Evolutionary conservation across 1,140 invertebrate genomes (phyloP).

Genomic region (Magallana gigas): DNA sequence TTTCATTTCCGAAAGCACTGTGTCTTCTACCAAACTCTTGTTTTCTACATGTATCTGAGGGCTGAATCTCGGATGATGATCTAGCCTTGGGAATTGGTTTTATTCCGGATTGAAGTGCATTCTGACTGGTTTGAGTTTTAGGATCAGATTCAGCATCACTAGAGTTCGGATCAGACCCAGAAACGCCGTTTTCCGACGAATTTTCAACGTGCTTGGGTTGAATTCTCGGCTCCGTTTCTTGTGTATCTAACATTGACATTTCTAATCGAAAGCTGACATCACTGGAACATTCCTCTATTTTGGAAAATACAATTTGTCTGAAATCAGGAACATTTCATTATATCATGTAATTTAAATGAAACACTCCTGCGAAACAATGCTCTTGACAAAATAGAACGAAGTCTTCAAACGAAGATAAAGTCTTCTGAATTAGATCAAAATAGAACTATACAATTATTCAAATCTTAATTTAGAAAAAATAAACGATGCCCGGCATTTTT

Average conservation of each 20-base stretch:
- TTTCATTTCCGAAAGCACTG: slow-evolving; percentile 10
- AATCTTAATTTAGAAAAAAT: no score
- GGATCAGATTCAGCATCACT: neutral
- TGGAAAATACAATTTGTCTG: no score
- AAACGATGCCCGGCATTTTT: no score
- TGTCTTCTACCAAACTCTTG: neutral
- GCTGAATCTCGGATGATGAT: neutral
- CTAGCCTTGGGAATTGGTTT: neutral
- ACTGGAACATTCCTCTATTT: no score
- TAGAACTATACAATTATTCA: no score
- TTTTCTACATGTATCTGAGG: neutral
- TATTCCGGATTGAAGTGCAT: neutral
- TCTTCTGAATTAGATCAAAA: no score
- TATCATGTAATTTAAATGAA: no score
- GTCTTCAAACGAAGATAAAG: no score
- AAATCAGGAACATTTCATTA: no score
- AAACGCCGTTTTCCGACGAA: neutral
- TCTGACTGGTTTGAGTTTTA: neutral
- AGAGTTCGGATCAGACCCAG: neutral
- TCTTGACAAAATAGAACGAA: no score
- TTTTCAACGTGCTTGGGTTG: neutral
- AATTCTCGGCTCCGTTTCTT: slow-evolving; percentile 1
- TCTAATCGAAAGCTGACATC: neutral
- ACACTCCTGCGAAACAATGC: no score
- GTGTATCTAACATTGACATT: neutral